A percentile compares a stretch with the other conserved stretches of the same genome.
phyloP scores from a whole-genome alignment of 2,113 vertebrate species.

The Hypocryptadius cinnamomeus region DNA sequence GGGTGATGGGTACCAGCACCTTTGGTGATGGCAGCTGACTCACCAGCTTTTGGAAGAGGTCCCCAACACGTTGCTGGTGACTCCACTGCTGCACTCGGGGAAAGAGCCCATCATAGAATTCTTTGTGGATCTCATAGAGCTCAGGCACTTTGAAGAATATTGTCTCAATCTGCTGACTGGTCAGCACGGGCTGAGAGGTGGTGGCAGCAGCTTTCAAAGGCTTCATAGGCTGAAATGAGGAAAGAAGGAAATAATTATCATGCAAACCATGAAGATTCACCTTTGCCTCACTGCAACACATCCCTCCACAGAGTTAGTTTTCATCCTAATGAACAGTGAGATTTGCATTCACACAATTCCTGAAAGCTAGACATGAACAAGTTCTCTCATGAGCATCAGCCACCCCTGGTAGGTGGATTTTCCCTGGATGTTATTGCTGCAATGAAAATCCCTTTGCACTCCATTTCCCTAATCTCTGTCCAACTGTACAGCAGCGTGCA shows the following conservation, averaged over 20 bases:
- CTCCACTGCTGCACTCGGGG: conserved; percentile 95
- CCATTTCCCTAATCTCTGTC: neutral
- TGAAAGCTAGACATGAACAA: neutral
- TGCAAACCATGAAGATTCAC: neutral
- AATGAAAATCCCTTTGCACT: neutral
- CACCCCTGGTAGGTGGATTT: neutral
- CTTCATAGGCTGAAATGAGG: conserved; percentile 88
- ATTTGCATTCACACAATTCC: neutral
- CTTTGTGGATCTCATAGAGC: conserved; percentile 95
- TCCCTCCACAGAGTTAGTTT: neutral
- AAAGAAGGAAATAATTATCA: neutral
- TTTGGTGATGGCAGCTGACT: neutral
- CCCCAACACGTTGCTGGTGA: conserved; percentile 92
- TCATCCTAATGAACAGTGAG: neutral
- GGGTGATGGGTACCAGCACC: neutral
- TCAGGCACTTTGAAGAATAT: conserved; percentile 99
- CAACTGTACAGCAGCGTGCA: neutral
- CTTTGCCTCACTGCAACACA: neutral
- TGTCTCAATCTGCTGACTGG: conserved; percentile 91
- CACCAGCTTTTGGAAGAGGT: conserved; percentile 98
- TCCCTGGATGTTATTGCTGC: neutral
- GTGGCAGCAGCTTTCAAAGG: conserved; percentile 94
- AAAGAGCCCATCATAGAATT: conserved; percentile 91
- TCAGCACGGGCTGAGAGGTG: conserved; percentile 94
- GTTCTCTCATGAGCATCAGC: neutral